These are phyloP conservation scores for Rhyacichthys aspro DNA, from an alignment of 2,797 vertebrate genomes.

Conservation along the genomic window DNA sequence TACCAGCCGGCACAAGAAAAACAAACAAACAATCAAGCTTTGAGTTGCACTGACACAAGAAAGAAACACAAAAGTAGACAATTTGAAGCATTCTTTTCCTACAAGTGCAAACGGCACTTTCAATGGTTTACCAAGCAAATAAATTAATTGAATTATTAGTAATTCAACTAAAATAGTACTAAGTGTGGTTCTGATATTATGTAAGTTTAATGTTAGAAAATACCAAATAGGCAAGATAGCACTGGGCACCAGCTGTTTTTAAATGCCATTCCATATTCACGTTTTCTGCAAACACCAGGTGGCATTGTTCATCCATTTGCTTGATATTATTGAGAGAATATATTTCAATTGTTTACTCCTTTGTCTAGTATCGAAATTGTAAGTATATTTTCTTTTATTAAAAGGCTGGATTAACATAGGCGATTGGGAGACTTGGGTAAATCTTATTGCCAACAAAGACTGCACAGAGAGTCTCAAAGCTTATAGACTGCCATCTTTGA, in stretches of 20 bases:
- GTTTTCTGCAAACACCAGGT: slow-evolving; percentile 45
- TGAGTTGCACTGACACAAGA: no score
- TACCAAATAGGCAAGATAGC: neutral
- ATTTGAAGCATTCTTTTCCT: no score
- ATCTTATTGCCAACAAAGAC: slow-evolving; percentile 18
- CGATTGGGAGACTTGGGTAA: neutral
- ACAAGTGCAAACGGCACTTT: no score
- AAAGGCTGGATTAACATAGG: neutral
- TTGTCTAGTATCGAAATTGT: neutral
- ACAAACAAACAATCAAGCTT: no score
- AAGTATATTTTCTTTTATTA: neutral
- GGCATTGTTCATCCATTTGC: slow-evolving; percentile 47
- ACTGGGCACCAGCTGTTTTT: neutral
- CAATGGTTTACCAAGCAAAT: no score
- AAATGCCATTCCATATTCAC: neutral
- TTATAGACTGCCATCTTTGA: slow-evolving; percentile 18
- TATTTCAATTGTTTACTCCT: neutral
- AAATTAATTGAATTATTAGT: no score
- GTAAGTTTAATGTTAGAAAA: neutral
- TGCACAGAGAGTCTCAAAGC: slow-evolving; percentile 28
- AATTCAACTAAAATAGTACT: no score
- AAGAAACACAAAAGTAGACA: no score
- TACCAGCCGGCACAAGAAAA: no score
- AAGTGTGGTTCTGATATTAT: no score
- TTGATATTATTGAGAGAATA: neutral